phyloP scores from a whole-genome alignment of 2,113 vertebrate genomes.

The Xenopus laevis region DNA sequence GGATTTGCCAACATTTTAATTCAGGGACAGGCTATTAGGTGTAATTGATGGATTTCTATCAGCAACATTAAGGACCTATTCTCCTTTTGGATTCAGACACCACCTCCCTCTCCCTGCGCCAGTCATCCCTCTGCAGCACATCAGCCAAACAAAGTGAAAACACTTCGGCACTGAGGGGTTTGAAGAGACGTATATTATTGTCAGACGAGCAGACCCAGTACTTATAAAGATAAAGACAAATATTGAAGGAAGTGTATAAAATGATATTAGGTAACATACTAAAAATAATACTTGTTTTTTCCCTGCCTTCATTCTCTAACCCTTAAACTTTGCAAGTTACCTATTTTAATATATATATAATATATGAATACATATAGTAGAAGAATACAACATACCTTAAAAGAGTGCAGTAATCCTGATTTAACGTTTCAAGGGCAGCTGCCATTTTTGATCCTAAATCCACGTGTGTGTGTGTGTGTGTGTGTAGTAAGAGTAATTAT shows the following conservation, averaged over 20 bases:
- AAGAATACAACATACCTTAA: too few species aligned
- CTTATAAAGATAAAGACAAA: neutral
- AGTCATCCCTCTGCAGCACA: conserved; percentile 50
- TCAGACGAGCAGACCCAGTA: neutral
- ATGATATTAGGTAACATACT: neutral
- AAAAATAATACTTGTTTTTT: too few species aligned
- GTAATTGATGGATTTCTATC: conserved; percentile 66
- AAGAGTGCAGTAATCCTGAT: too few species aligned
- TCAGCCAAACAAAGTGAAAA: conserved; percentile 61
- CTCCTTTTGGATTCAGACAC: conserved; percentile 55
- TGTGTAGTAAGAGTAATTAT: too few species aligned
- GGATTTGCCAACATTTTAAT: conserved; percentile 55
- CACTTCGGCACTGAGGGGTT: neutral
- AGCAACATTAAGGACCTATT: conserved; percentile 62
- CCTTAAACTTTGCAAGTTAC: too few species aligned
- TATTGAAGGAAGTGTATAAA: neutral
- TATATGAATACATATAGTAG: too few species aligned
- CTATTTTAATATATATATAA: too few species aligned
- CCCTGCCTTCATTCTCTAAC: too few species aligned
- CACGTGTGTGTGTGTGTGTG: too few species aligned
- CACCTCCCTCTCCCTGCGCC: conserved; percentile 50
- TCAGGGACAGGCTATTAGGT: conserved; percentile 60
- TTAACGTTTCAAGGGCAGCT: too few species aligned
- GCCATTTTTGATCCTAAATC: too few species aligned
- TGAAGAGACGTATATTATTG: neutral